Base-by-base conservation (phyloP, 2,113 vertebrate species). In the Leptocoma aspasia region DNA sequence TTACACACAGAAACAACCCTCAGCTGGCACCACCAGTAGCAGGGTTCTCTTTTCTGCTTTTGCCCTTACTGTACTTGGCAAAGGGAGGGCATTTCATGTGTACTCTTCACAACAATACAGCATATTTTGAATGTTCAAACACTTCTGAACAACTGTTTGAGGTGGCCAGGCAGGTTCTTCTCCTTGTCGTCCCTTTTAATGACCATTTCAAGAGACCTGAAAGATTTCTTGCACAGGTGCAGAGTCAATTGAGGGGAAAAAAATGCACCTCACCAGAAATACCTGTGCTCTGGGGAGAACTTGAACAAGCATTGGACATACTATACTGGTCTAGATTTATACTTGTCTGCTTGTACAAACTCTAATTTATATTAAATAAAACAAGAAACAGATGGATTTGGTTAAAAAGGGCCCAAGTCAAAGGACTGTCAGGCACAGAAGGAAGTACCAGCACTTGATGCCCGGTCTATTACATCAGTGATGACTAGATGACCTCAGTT, bases 221-320 rank as follows among this genome's bases (percentile, higher is more conserved):
- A 93, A 59, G 30, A 82, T 45, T 86, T 49, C 28, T 75, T 44
- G 22, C 15, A 52, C 37, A 56, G 13, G 24, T 66, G 28, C 45
- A 86, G 27, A 85, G 37, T 44, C 83, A 94, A 52, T 8, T 24
- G 41, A 11, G n/a, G 11, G 22, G 16, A 3, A 19, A 13, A 23
- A 26, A 78, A 85, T 13, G 6, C 9, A 77, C 47, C 39, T 78
- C n/a, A 39, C 9, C 30, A 77, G 60, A 89, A 94, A 83, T 6
- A n/a, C 5, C 3, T 11, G 8, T 0, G 0, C n/a, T 76, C 26
- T 76, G 37, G n/a, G 23, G 71, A 72, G 31, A 91, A 83, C 30
- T 41, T 59, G 26, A 80, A 23, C 16, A 69, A 53, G 11, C 19
- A 26, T 0, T 45, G 13, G 22, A 50, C 3, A 2, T 26, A 60